Base-by-base conservation (phyloP, 2,888 invertebrate genomes). In the Biston stratarius region DNA sequence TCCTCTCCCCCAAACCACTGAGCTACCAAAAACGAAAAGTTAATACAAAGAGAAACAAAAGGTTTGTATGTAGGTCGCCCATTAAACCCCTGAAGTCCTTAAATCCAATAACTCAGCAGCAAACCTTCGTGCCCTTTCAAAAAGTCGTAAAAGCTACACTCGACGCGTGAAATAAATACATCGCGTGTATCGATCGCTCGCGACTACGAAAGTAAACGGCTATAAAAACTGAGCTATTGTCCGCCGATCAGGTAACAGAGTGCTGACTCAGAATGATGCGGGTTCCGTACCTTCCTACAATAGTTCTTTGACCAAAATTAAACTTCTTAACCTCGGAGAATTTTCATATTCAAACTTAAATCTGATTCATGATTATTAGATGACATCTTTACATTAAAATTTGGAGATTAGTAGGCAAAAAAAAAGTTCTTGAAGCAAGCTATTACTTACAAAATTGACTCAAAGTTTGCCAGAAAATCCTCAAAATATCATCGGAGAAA, bases 141-240 rank as follows among this genome's bases (percentile, higher is more conserved):
- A 61, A 67, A 38, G 33, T 58, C 62, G 62, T 67, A 62, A 67
- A 62, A 61, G 57, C 52, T 42, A 55, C 62, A 42, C 15, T 59
- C 36, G 57, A 59, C 53, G 61, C 24, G 42, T 12, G 62, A 55
- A 58, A 67, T 62, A 67, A 62, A 62, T 59, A 62, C 33, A 62
- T 47, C n/a, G 58, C 40, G 48, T 67, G 59, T 67, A 67, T 67
- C 67, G 67, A 67, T 58, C 66, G 51, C 55, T 44, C 45, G 51
- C 48, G 61, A 36, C 40, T 61, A 67, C 67, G 62, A 69, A 71
- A 64, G 73, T 70, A 73, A 73, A 61, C 53, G 61, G 58, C 73
- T 60, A 71, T 72, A 70, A 74, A 68, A 71, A 57, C 68, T 67
- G 61, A 64, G 49, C 67, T 67, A 69, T 73, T 74, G 70, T 68